A percentile compares a stretch with the other conserved stretches of the same genome.
These are phyloP conservation scores for Xanthorhoe designata DNA, from an alignment of 2,888 invertebrate genomes.

Conservation along the genomic window DNA sequence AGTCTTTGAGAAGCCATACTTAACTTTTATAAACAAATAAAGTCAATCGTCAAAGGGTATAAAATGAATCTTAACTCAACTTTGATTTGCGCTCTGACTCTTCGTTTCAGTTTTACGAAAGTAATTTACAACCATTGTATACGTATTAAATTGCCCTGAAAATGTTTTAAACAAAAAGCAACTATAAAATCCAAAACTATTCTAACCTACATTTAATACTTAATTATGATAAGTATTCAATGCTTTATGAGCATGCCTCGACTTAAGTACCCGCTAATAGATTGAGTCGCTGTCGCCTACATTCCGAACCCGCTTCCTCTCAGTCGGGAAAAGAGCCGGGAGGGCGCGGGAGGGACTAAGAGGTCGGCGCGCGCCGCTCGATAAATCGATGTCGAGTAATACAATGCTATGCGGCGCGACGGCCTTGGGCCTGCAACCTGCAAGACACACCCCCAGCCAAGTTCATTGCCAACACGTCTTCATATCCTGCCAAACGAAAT, in stretches of 20 bases:
- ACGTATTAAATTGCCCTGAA: background rate
- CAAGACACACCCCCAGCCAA: conserved; percentile 83
- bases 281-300: conserved; percentile 43
- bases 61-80: conserved; percentile 48
- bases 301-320: conserved; percentile 49
- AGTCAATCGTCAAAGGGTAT: conserved; percentile 49
- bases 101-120: too few relatives aligned
- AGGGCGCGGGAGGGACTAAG: conserved; percentile 58
- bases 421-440: conserved; percentile 80
- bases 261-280: too few relatives aligned
- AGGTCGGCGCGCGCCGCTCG: conserved; percentile 82
- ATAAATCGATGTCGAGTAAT: conserved; percentile 80
- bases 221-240: background rate
- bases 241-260: too few relatives aligned
- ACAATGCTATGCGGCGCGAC: conserved; percentile 74
- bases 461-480: conserved; percentile 79
- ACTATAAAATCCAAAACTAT: background rate
- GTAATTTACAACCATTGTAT: too few relatives aligned
- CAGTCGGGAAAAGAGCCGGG: conserved; percentile 59
- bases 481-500: conserved; percentile 53
- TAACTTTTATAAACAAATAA: conserved; percentile 43
- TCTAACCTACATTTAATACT: background rate
- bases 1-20: conserved; percentile 33
- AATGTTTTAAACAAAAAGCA: background rate
- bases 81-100: too few relatives aligned